Evolutionary conservation across 2,888 invertebrate genomes (phyloP).

Genomic region (Drosophila helvetica): DNA sequence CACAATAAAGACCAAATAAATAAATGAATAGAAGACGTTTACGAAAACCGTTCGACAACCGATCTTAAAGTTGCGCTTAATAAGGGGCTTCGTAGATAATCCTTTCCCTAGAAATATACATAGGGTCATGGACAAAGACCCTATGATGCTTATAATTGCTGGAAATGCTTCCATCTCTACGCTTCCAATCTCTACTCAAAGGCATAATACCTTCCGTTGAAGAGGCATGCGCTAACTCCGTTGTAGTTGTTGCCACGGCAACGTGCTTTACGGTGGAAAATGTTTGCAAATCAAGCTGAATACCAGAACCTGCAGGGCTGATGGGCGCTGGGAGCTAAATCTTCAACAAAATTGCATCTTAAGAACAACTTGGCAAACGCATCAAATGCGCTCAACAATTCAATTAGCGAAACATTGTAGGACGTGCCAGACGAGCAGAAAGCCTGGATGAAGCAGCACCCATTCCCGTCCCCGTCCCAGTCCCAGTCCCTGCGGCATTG

Average conservation of each 20-base stretch:
- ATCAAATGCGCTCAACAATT: conserved; percentile 68
- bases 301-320: background rate
- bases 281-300: conserved; percentile 15
- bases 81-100: too few species aligned
- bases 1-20: too few species aligned
- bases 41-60: too few species aligned
- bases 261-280: conserved; percentile 13
- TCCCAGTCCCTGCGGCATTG: conserved; percentile 7
- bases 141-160: too few species aligned
- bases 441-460: background rate
- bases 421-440: conserved; percentile 18
- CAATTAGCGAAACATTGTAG: conserved; percentile 61
- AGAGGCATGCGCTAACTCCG: background rate
- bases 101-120: too few species aligned
- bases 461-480: too few species aligned
- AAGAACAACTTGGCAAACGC: conserved; percentile 54
- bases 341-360: conserved; percentile 40
- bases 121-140: too few species aligned
- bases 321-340: conserved; percentile 15
- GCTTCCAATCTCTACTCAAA: background rate
- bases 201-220: background rate
- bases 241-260: background rate
- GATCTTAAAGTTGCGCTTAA: too few species aligned
- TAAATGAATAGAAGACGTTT: too few species aligned
- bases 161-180: fast-evolving